Percentiles rank a stretch among this genome's conserved stretches.
These are phyloP conservation scores for Sphenodon punctatus DNA, from an alignment of 2,797 vertebrate genomes.

Conservation along the genomic window DNA sequence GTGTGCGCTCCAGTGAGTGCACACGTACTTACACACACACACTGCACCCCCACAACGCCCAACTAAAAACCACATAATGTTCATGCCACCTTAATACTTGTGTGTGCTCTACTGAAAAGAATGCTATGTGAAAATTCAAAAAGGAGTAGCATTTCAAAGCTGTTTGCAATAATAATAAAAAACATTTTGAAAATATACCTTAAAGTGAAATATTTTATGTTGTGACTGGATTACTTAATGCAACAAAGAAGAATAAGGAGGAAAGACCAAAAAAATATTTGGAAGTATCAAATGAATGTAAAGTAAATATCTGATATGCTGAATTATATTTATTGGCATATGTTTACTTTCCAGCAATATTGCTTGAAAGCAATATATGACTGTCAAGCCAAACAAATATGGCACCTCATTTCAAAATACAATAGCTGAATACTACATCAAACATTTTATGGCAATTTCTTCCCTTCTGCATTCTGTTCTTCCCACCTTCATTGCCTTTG, in stretches of 20 bases:
- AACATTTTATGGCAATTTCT: not conserved
- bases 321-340: not conserved
- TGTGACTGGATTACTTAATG: no score
- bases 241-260: accelerated
- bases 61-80: no score
- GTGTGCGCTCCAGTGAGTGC: no score
- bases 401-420: not conserved
- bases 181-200: accelerated
- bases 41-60: no score
- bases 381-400: not conserved
- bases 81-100: not conserved
- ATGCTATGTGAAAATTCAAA: not conserved
- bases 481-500: constrained; percentile 7
- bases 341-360: not conserved
- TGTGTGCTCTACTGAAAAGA: not conserved
- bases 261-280: not conserved
- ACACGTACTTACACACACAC: no score
- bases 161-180: not conserved
- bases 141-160: not conserved
- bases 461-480: not conserved
- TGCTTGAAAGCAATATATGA: not conserved
- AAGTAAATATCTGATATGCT: not conserved
- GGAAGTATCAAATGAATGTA: not conserved
- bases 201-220: not conserved
- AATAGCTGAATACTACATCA: not conserved